These are phyloP conservation scores for Odontocolon sp. DNA, from an alignment of 2,888 invertebrate species.

Conservation along the genomic window DNA sequence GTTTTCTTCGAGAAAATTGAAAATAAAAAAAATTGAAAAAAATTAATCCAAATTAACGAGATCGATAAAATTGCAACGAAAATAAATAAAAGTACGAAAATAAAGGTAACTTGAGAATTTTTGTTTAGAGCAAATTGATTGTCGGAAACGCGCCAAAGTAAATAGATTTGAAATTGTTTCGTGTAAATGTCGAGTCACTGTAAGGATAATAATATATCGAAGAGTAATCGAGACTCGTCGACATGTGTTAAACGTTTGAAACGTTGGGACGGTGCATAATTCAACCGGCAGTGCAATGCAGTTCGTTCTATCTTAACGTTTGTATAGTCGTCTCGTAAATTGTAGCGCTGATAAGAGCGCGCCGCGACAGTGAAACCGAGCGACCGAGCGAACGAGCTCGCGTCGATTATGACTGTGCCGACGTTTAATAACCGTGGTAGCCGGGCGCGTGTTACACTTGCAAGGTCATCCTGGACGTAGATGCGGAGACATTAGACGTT, in stretches of 20 bases:
- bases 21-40: too few species aligned
- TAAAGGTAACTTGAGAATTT: too few species aligned
- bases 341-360: conserved; percentile 54
- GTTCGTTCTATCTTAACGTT: conserved; percentile 35
- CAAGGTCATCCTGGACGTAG: conserved; percentile 52
- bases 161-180: too few species aligned
- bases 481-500: neutral
- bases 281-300: conserved; percentile 5
- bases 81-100: too few species aligned
- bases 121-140: too few species aligned
- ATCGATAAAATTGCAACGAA: too few species aligned
- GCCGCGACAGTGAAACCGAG: neutral
- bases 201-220: too few species aligned
- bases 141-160: too few species aligned
- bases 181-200: too few species aligned
- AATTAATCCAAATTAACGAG: too few species aligned
- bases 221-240: too few species aligned
- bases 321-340: conserved; percentile 59
- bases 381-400: conserved; percentile 22
- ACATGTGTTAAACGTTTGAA: neutral
- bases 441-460: conserved; percentile 51
- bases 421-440: conserved; percentile 59
- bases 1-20: too few species aligned
- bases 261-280: neutral
- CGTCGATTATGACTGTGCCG: conserved; percentile 57